Evolutionary conservation across 2,888 invertebrate genomes (phyloP).

Genomic region (Lasioglossum lativentre): DNA sequence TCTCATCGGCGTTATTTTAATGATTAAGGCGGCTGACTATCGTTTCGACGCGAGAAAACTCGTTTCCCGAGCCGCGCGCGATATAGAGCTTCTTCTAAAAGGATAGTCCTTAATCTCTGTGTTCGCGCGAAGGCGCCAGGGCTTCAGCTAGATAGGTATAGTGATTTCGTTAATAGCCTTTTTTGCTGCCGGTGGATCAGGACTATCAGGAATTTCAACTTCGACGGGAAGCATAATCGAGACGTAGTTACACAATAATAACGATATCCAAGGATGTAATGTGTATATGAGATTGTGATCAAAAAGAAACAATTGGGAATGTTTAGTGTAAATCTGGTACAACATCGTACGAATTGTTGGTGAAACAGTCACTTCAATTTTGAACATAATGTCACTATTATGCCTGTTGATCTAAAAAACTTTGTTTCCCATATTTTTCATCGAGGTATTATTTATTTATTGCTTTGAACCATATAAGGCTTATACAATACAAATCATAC

Average conservation of each 20-base stretch:
- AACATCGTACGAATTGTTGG: no score
- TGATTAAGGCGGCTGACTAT: conserved; percentile 16
- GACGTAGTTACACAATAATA: neutral
- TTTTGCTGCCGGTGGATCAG: neutral
- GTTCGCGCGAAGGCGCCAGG: neutral
- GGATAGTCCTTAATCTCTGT: conserved; percentile 6
- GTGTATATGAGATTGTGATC: neutral
- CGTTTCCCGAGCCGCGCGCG: neutral
- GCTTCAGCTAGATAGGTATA: neutral
- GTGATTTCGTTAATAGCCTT: neutral
- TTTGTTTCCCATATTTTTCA: no score
- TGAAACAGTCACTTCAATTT: no score
- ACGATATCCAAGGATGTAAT: neutral
- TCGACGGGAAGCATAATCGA: neutral
- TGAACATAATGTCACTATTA: no score
- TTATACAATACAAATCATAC: no score
- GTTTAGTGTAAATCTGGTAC: no score
- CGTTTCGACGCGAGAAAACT: neutral
- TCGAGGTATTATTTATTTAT: no score
- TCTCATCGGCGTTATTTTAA: conserved; percentile 35
- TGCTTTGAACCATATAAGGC: no score
- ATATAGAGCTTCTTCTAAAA: conserved; percentile 12
- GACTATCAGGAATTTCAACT: neutral
- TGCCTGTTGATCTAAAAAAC: no score
- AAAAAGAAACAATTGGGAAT: no score